phyloP scores from a whole-genome alignment of 2,888 invertebrate genomes.

The Andrena haemorrhoa region DNA sequence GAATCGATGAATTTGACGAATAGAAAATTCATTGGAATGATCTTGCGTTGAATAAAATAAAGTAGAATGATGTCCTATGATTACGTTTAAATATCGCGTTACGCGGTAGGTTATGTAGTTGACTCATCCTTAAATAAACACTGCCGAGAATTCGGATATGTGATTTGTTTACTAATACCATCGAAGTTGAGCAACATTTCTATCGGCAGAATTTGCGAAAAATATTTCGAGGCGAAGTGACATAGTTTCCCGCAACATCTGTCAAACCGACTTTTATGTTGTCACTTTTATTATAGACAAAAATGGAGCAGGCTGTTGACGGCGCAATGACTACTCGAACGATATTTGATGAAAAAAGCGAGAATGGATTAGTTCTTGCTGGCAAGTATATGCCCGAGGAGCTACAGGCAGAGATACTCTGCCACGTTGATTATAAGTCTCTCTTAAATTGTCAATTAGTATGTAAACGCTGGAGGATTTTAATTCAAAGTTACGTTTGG shows the following conservation, averaged over 20 bases:
- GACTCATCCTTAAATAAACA: background rate
- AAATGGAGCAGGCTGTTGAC: slow-evolving; percentile 62
- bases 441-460: slow-evolving; percentile 85
- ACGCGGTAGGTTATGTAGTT: slow-evolving; percentile 19
- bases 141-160: background rate
- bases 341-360: slow-evolving; percentile 61
- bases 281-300: slow-evolving; percentile 12
- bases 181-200: background rate
- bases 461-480: slow-evolving; percentile 85
- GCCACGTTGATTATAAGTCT: slow-evolving; percentile 81
- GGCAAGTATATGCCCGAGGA: slow-evolving; percentile 85
- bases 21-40: background rate
- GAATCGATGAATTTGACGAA: background rate
- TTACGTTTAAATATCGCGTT: background rate
- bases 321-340: slow-evolving; percentile 37
- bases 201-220: background rate
- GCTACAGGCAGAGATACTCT: slow-evolving; percentile 84
- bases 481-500: slow-evolving; percentile 85
- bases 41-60: background rate
- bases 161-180: background rate
- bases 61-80: background rate
- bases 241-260: background rate
- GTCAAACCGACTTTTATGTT: background rate
- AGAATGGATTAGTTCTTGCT: slow-evolving; percentile 83
- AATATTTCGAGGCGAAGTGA: background rate